Base-by-base conservation (phyloP, 2,113 vertebrate species). In the Actenoides hombroni region DNA sequence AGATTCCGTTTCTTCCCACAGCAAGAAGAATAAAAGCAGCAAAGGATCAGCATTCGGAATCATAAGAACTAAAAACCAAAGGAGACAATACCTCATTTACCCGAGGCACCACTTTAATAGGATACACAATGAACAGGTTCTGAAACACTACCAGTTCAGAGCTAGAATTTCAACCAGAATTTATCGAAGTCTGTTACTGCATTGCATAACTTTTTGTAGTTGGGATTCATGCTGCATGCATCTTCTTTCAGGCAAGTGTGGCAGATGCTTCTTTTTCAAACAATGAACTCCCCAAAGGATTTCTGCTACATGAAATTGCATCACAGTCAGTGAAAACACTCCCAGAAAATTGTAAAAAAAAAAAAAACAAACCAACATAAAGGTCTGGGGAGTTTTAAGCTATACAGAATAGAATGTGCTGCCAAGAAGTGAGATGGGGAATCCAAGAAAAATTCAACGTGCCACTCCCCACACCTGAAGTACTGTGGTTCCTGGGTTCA, bases 401-500 rank as follows among this genome's bases (percentile, higher is more conserved):
- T 60, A 20, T 5, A 46, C 4, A 51, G 28, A 63, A 40, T 4
- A 69, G 56, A 76, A 65, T 5, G 40, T 4, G 25, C 49, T 51
- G 35, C 23, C 53, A 79, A 71, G 6, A 76, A 78, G 20, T 2
- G 5, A 81, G 28, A 57, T 6, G 2, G 19, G 4, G 33, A 68
- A 33, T 5, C 12, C 26, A 16, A 61, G 16, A 46, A 59, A 40
- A 83, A 59, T 1, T 13, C 9, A 31, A 44, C 20, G 11, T n/a
- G 31, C 44, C 56, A 23, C 4, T 79, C 29, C 51, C 46, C 96
- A 11, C 97, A 99, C 99, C 98, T 99, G 99, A 83, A 99, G 98
- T 44, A 99, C 99, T 28, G 99, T 99, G 64, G 99, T 99, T 86
- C 99, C 99, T 3, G 99, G 99, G 90, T 99, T 98, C 85, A 99